These are phyloP conservation scores for Bombus superbus DNA, from an alignment of 1,140 invertebrate genomes.

Conservation along the genomic window DNA sequence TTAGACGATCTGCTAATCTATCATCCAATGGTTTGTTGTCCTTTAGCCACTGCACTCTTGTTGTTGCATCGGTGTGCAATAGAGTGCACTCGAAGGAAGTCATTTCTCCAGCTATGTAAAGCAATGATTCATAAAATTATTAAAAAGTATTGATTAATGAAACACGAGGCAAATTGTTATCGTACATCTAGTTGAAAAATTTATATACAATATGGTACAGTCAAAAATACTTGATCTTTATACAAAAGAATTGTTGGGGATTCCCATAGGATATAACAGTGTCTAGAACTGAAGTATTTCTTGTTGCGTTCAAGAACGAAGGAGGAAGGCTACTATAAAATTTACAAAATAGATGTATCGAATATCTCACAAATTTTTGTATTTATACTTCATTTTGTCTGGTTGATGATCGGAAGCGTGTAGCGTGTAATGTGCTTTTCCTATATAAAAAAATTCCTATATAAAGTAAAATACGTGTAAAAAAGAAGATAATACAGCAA, in stretches of 20 bases:
- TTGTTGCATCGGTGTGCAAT: constrained; percentile 71
- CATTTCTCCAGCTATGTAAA: constrained; percentile 90
- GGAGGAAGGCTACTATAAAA: not conserved
- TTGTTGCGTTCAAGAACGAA: not conserved
- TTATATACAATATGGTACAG: not conserved
- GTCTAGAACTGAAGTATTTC: constrained; percentile 13
- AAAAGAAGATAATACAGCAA: constrained; percentile 8
- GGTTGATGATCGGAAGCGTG: not conserved
- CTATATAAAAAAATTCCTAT: not conserved
- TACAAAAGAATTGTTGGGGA: not conserved
- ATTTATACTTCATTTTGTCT: not conserved
- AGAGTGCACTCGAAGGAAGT: constrained; percentile 93
- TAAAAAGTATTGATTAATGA: not conserved
- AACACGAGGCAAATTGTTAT: not conserved
- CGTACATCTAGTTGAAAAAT: constrained; percentile 4
- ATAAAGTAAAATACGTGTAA: not conserved
- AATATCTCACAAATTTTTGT: not conserved
- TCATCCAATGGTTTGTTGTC: constrained; percentile 93
- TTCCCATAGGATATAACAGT: not conserved
- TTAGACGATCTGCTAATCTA: constrained; percentile 89
- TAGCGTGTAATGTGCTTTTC: not conserved
- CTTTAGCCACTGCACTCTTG: constrained; percentile 92
- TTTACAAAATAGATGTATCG: not conserved
- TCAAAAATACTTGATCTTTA: constrained; percentile 7
- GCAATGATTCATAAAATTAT: not conserved